Base-by-base conservation (phyloP, 1,140 invertebrate species). In the Brachystomella parvula region DNA sequence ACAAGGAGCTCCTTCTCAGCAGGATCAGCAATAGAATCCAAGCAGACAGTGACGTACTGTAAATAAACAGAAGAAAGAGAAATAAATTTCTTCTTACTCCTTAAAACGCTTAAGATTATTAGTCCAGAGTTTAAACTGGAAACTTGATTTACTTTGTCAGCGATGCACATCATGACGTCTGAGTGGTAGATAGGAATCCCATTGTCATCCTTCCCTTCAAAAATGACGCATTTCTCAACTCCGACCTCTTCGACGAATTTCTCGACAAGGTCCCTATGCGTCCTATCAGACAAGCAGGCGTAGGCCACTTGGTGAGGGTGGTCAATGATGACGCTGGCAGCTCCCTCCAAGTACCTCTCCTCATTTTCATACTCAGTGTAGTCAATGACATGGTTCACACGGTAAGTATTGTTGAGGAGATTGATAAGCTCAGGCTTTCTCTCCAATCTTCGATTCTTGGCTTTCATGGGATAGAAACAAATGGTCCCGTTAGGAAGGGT, bases 81-180 rank as follows among this genome's bases (percentile, higher is more conserved):
- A n/a, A n/a, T n/a, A n/a, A n/a, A n/a, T n/a, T n/a, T n/a, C n/a
- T n/a, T n/a, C n/a, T n/a, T n/a, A n/a, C n/a, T n/a, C n/a, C n/a
- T n/a, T n/a, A n/a, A n/a, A n/a, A n/a, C n/a, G n/a, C n/a, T n/a
- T n/a, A n/a, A n/a, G n/a, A n/a, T n/a, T n/a, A n/a, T n/a, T n/a
- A n/a, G n/a, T n/a, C n/a, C n/a, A n/a, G n/a, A n/a, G n/a, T n/a
- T n/a, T n/a, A n/a, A n/a, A n/a, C n/a, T n/a, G n/a, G n/a, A n/a
- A n/a, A n/a, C n/a, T n/a, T n/a, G n/a, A n/a, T n/a, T n/a, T n/a
- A n/a, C n/a, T n/a, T 26, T 53, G 17, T 68, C 68, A 1, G 64
- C 73, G 33, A 75, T 47, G 44, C 61, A 47, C 71, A 75, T 73
- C 69, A 75, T 71, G 1, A 75, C 73, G 64, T 75, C 74, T 6